Evolutionary conservation across 2,797 vertebrate species (phyloP).

Genomic region (Tympanoctomys barrerae): DNA sequence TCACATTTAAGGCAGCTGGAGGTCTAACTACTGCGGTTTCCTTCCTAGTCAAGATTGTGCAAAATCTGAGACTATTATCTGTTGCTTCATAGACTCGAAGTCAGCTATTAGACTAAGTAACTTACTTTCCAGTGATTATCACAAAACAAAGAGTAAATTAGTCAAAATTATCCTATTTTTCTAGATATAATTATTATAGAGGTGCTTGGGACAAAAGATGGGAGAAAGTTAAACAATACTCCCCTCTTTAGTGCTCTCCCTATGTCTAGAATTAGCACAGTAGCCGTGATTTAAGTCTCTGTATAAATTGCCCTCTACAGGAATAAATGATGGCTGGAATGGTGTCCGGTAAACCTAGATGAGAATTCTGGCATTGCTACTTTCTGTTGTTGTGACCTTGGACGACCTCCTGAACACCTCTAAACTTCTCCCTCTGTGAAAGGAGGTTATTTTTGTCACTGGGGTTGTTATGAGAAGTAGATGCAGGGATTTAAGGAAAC

Average conservation of each 20-base stretch:
- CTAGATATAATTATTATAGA: not conserved
- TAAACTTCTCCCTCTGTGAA: not conserved
- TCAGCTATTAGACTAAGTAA: not conserved
- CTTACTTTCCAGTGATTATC: constrained; percentile 4
- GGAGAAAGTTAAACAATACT: not conserved
- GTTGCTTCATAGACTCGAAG: not conserved
- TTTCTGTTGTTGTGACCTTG: not conserved
- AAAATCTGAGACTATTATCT: not conserved
- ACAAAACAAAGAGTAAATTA: not conserved
- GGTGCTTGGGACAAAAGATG: not conserved
- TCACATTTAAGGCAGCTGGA: not conserved
- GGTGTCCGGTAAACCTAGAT: not conserved
- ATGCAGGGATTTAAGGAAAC: not conserved
- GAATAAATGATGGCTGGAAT: not conserved
- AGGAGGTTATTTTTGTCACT: not conserved
- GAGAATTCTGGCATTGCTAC: not conserved
- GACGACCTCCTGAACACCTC: not conserved
- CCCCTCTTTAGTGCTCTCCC: not conserved
- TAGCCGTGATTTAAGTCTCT: not conserved
- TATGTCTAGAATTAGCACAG: not conserved
- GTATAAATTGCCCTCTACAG: not conserved
- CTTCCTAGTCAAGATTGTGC: not conserved
- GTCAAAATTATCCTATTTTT: not conserved
- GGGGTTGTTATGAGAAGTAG: not conserved
- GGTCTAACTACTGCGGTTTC: not conserved